Evolutionary conservation across 2,888 invertebrate species (phyloP).

Genomic region (Salpingus planirostris): DNA sequence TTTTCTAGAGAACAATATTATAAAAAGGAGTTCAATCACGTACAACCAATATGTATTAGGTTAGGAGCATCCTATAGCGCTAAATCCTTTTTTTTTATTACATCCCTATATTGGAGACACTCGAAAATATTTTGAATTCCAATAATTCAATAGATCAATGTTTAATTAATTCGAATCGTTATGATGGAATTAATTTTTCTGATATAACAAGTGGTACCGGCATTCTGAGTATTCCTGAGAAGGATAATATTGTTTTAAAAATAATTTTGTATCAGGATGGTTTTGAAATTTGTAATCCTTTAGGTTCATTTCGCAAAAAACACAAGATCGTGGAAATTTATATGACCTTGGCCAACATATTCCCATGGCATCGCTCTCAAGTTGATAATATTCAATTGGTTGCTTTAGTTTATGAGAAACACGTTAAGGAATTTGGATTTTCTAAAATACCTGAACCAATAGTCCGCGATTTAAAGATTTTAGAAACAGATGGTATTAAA

Average conservation of each 20-base stretch:
- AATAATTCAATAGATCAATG: not conserved
- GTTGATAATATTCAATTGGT: slow-evolving; percentile 25
- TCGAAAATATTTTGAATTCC: not conserved
- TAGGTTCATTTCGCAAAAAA: slow-evolving; percentile 24
- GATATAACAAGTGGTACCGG: slow-evolving; percentile 10
- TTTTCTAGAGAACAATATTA: not conserved
- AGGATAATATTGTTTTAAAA: slow-evolving; percentile 13
- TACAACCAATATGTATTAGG: not conserved
- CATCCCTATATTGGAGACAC: not conserved
- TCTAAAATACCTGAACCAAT: slow-evolving; percentile 1
- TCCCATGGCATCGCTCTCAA: slow-evolving; percentile 17
- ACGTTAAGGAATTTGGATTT: slow-evolving; percentile 21
- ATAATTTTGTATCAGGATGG: slow-evolving; percentile 28
- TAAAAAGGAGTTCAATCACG: not conserved
- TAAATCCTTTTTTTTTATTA: not conserved
- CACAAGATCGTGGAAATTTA: slow-evolving; percentile 28
- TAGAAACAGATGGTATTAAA: not conserved
- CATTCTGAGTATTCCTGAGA: too few relatives aligned
- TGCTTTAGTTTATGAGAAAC: slow-evolving; percentile 21
- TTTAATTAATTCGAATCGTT: not conserved
- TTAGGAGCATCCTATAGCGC: not conserved
- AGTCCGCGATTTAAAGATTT: not conserved
- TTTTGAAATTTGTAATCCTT: slow-evolving; percentile 28
- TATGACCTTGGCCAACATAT: slow-evolving; percentile 24
- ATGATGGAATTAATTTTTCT: not conserved